phyloP scores from a whole-genome alignment of 2,888 invertebrate genomes.

The Nebria salina region DNA sequence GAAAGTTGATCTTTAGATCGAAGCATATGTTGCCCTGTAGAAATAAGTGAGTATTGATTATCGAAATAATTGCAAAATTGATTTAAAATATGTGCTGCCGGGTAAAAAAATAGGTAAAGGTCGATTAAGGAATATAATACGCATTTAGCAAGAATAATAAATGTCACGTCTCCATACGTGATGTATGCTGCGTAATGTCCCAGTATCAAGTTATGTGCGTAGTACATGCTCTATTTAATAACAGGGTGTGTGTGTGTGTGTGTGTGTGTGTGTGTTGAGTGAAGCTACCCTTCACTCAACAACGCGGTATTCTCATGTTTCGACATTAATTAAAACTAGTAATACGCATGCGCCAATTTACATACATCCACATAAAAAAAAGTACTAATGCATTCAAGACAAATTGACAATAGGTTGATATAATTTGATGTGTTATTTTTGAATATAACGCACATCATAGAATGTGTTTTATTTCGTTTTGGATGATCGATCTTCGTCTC shows the following conservation, averaged over 20 bases:
- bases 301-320: neutral
- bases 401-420: neutral
- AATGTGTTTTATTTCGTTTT: neutral
- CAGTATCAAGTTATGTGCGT: slow-evolving; percentile 12
- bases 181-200: neutral
- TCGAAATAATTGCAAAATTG: neutral
- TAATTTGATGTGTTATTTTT: neutral
- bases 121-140: neutral
- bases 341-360: neutral
- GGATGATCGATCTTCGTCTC: slow-evolving; percentile 13
- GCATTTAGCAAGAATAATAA: neutral
- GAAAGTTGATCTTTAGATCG: too few species aligned
- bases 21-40: neutral
- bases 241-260: neutral
- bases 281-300: slow-evolving; percentile 9
- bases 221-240: slow-evolving; percentile 15
- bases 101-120: neutral
- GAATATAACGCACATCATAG: neutral
- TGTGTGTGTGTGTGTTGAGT: too few species aligned
- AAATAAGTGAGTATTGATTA: neutral
- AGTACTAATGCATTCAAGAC: neutral
- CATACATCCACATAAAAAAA: too few species aligned
- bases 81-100: neutral
- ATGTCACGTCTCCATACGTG: neutral
- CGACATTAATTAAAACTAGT: slow-evolving; percentile 21